A percentile compares a stretch with the other conserved stretches of the same genome.
Evolutionary conservation across 2,888 invertebrate genomes (phyloP).

Genomic region (Metopia argyrocephala): DNA sequence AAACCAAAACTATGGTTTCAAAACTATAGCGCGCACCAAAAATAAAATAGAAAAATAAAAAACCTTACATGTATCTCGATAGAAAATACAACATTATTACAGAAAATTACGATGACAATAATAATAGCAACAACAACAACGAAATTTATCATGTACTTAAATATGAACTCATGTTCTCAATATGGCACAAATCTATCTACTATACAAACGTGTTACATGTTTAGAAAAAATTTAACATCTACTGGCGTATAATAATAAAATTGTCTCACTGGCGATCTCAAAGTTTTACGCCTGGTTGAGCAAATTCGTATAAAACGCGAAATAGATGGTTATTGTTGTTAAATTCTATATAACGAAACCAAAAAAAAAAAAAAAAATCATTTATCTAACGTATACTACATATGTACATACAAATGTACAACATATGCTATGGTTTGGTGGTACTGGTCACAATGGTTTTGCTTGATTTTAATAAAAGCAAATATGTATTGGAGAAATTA

Average conservation of each 20-base stretch:
- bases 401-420: not conserved
- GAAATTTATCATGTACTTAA: conserved; percentile 2
- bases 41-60: too few species aligned
- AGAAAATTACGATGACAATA: too few species aligned
- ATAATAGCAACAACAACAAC: not conserved
- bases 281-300: conserved; percentile 76
- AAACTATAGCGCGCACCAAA: not conserved
- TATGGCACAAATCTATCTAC: not conserved
- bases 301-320: conserved; percentile 66
- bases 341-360: not conserved
- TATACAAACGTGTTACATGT: conserved; percentile 45
- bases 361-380: not conserved
- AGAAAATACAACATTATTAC: conserved; percentile 1
- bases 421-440: conserved; percentile 24
- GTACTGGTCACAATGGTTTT: conserved; percentile 36
- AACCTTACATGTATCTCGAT: conserved; percentile 8
- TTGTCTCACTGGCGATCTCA: conserved; percentile 68
- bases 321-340: conserved; percentile 23
- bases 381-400: conserved; percentile 7
- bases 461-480: conserved; percentile 42
- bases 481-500: conserved; percentile 70
- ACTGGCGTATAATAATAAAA: conserved; percentile 56
- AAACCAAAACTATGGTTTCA: too few species aligned
- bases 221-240: conserved; percentile 38
- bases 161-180: conserved; percentile 19